Base-by-base conservation (phyloP, 1,140 invertebrate genomes). In the Agraylea sexmaculata region DNA sequence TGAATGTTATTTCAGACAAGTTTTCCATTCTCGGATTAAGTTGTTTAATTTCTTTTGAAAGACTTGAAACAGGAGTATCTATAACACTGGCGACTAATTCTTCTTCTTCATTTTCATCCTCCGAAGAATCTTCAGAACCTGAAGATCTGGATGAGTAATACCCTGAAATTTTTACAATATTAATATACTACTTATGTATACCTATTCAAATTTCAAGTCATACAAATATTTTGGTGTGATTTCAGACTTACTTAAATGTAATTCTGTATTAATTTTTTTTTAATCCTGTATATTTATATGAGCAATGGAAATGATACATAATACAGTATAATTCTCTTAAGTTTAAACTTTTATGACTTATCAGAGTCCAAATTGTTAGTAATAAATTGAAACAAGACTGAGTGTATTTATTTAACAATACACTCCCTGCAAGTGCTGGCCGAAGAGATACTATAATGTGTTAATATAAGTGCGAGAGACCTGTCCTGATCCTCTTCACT, bases 401-500 rank as follows among this genome's bases (percentile, higher is more conserved):
- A 12, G 5, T 5, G 6, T 8, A 31, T 31, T 13, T 16, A 31
- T 31, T 8, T 31, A 15, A 7, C 5, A 31, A 31, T 7, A 15
- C 5, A 31, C 7, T 8, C 16, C 16, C 5, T 31, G 16, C 30
- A 12, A n/a, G 7, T 12, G 5, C 10, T 7, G 5, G 30, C 13
- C 16, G 10, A 7, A 12, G 7, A 31, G 6, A 31, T 13, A 8
- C 10, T 31, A 8, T 31, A 7, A 6, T 6, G 12, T 8, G 7
- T 31, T 31, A 6, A 5, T 13, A 5, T 7, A 12, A 31, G 5
- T 31, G 10, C 10, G 13, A 31, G 39, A 49, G 61, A 47, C 45
- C 43, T 41, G 58, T 57, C 11, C 65, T 59, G 17, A 68, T 61
- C 39, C 62, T 56, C 43, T 68, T 68, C 20, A 63, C 65, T 44